Evolutionary conservation across 2,113 vertebrate genomes (phyloP), one percentile per base, ranked within the genome.

Genomic region (Pimephales promelas): DNA sequence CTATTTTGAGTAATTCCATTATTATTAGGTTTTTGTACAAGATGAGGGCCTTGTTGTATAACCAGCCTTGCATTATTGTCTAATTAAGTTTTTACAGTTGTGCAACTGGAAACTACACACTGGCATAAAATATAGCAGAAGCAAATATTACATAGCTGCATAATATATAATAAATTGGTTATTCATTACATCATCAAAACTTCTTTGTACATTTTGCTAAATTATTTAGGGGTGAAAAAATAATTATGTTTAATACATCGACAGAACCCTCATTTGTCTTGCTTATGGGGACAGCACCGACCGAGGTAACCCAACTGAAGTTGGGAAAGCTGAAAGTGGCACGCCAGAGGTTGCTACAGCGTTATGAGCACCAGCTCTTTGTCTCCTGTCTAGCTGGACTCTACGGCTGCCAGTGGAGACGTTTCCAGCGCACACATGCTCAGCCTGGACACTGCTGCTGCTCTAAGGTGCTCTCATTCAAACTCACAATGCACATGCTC

Each of bases 321-420:
- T 92, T 95, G 92, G 95, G 95, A 87, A 95, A 95, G 90, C 84
- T 95, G 91, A 96, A 95, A 90, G 94, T 95, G 84, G 93, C 95
- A 34, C 94, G 94, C 11, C 89, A 92, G 77, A 91, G 43, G 90
- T 86, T 97, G 88, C 93, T 95, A 13, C 96, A 96, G 87, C 91
- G 92, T 26, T 96, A 96, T 1, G 93, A 96, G 87, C 95, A 96
- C 72, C 94, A 95, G 88, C 94, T 92, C 2, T 95, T 96, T 57
- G 89, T 96, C 89, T 96, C 95, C 86, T 95, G 95, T 85, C 90
- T 97, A 90, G 94, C 94, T 0, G 96, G 96, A 1, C 91, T 97
- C 77, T 97, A 97, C 74, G 95, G 96, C 85, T 97, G 96, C 92
- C 95, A 95, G 24, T 97, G 96, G 96, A 95, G 91, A 82, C 90